Evolutionary conservation across 2,797 vertebrate genomes (phyloP).

Genomic region (Micropoecilia bifurca): DNA sequence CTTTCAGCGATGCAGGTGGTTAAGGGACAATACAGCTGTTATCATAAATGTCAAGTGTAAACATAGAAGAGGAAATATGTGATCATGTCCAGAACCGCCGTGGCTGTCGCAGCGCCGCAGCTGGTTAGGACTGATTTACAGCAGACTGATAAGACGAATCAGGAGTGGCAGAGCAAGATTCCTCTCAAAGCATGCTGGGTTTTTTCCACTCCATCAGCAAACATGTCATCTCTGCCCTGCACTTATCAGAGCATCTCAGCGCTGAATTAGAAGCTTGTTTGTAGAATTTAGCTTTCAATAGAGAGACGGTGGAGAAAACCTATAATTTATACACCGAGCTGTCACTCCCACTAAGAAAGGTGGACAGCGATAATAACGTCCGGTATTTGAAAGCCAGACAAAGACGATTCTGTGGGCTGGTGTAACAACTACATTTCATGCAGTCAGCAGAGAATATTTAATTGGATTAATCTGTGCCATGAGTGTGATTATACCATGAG

Average conservation of each 20-base stretch:
- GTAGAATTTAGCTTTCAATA: slow-evolving; percentile 40
- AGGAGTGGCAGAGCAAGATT: slow-evolving; percentile 34
- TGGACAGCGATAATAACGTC: slow-evolving; percentile 36
- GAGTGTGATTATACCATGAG: slow-evolving; percentile 50
- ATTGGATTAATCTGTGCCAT: slow-evolving; percentile 52
- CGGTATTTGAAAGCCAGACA: slow-evolving; percentile 25
- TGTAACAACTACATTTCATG: slow-evolving; percentile 23
- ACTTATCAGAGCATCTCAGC: slow-evolving; percentile 59
- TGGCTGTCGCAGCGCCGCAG: slow-evolving; percentile 48
- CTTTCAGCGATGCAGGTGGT: slow-evolving; percentile 37
- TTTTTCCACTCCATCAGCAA: slow-evolving; percentile 57
- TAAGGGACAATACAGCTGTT: slow-evolving; percentile 45
- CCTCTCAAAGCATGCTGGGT: slow-evolving; percentile 23
- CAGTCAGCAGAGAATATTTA: slow-evolving; percentile 43
- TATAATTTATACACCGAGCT: slow-evolving; percentile 39
- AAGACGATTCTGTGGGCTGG: slow-evolving; percentile 22
- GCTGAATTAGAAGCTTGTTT: slow-evolving; percentile 56
- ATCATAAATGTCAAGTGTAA: slow-evolving; percentile 59
- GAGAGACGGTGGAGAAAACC: slow-evolving; percentile 20
- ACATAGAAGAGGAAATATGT: slow-evolving; percentile 53
- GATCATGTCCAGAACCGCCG: slow-evolving; percentile 50
- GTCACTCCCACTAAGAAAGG: slow-evolving; percentile 46
- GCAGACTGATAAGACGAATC: slow-evolving; percentile 46
- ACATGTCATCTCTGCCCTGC: slow-evolving; percentile 51
- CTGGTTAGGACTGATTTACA: slow-evolving; percentile 57